phyloP scores from a whole-genome alignment of 2,113 vertebrate genomes.

The Otus sunia region DNA sequence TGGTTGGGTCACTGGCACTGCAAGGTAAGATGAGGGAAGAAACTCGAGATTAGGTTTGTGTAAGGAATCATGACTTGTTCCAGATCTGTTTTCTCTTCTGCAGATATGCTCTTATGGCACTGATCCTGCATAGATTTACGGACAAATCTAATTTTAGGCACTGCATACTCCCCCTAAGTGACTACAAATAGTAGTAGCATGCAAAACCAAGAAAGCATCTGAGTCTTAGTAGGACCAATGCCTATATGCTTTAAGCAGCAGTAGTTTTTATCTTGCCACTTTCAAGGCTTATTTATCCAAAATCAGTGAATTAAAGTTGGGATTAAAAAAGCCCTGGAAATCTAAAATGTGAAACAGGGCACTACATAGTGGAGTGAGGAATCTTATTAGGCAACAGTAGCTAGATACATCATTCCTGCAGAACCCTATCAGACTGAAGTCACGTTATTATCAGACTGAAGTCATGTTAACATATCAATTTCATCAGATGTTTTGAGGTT shows the following conservation, averaged over 20 bases:
- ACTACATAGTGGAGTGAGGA: background rate
- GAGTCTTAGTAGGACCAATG: background rate
- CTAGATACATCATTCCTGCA: background rate
- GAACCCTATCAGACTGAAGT: background rate
- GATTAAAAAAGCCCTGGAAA: background rate
- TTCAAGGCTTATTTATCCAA: background rate
- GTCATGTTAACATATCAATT: background rate
- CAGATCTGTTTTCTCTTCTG: background rate
- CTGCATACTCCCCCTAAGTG: background rate
- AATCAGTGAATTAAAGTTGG: background rate
- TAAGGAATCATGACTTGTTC: background rate
- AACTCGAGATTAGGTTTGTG: fast-evolving
- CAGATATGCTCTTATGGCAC: background rate
- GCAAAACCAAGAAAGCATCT: background rate
- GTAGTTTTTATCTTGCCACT: background rate
- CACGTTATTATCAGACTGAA: background rate
- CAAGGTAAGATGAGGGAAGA: background rate
- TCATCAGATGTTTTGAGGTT: background rate
- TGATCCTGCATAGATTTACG: background rate
- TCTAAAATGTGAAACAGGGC: background rate
- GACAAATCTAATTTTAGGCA: background rate
- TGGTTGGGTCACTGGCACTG: background rate
- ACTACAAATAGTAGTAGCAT: background rate
- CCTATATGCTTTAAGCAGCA: background rate
- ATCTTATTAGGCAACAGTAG: background rate